Percentiles rank a stretch among this genome's conserved stretches.
phyloP scores from a whole-genome alignment of 1,140 invertebrate species.

The Drosophila orena region DNA sequence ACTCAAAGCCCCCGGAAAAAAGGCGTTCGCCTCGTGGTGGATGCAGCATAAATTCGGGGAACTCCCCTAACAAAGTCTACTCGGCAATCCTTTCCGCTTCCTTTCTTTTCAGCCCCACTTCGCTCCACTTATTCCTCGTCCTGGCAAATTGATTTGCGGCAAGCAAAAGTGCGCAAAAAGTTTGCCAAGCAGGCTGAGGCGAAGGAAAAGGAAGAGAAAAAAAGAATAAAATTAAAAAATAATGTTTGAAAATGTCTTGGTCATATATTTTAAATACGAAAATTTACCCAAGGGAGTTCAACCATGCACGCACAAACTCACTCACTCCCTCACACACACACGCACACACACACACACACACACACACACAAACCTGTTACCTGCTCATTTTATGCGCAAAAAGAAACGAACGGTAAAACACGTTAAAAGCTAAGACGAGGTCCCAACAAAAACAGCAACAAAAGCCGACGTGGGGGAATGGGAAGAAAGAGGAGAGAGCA shows the following conservation, averaged over 20 bases:
- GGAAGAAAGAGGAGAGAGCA: conserved; percentile 1
- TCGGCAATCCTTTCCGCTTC: conserved; percentile 39
- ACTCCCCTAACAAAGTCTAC: conserved; percentile 24
- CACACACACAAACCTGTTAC: conserved; percentile 31
- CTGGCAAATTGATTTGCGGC: conserved; percentile 57
- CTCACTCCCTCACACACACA: conserved; percentile 13
- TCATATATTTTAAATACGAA: conserved; percentile 81
- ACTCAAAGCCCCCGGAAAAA: conserved; percentile 13
- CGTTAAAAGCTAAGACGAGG: conserved; percentile 79
- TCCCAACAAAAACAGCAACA: conserved; percentile 52
- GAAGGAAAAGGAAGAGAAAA: not conserved
- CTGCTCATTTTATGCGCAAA: conserved; percentile 78
- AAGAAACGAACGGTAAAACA: conserved; percentile 80
- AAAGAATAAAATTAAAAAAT: conserved; percentile 75
- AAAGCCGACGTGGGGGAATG: conserved; percentile 6
- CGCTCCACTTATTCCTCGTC: not conserved
- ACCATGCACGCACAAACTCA: conserved; percentile 35
- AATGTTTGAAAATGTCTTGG: conserved; percentile 78
- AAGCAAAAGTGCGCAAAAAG: conserved; percentile 27
- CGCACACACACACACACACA: conserved; percentile 24
- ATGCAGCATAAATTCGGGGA: conserved; percentile 52
- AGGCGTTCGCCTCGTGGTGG: not conserved
- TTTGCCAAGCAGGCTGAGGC: not conserved
- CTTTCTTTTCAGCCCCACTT: conserved; percentile 5
- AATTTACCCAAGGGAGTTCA: conserved; percentile 78